Conservation (phyloP, 2,888 invertebrate genomes). For the Gastracanthus pulcherrimus region DNA sequence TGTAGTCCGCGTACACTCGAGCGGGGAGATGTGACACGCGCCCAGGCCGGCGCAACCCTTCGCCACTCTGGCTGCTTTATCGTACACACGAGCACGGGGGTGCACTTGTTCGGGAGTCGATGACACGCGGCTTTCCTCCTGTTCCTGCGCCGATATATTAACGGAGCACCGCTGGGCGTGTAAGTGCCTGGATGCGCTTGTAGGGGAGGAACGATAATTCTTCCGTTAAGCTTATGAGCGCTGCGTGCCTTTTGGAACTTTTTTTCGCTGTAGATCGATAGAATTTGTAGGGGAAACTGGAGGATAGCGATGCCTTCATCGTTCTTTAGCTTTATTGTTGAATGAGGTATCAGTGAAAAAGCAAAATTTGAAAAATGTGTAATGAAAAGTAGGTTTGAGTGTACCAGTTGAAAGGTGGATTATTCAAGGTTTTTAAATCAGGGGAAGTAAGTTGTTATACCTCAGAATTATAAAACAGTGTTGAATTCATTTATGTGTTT, state of each 20-base stretch:
- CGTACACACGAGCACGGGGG: neutral
- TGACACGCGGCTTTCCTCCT: constrained; percentile 27
- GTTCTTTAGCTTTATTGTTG: too few species aligned
- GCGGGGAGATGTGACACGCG: neutral
- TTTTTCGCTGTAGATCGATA: neutral
- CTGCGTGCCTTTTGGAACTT: neutral
- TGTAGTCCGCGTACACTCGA: constrained; percentile 59
- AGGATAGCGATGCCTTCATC: too few species aligned
- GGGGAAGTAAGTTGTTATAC: too few species aligned
- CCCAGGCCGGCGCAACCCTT: constrained; percentile 27
- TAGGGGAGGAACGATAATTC: neutral
- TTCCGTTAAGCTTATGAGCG: neutral
- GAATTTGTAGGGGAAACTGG: neutral
- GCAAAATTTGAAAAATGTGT: too few species aligned
- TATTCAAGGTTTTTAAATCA: too few species aligned
- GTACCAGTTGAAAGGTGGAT: too few species aligned
- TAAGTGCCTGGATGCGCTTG: neutral
- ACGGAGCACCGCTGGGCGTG: constrained; percentile 17
- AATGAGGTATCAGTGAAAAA: too few species aligned
- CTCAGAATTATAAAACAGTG: too few species aligned
- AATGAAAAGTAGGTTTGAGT: too few species aligned
- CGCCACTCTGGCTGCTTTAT: neutral
- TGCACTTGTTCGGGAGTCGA: constrained; percentile 38
- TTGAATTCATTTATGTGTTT: too few species aligned
- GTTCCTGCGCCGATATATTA: constrained; percentile 3